Conservation (phyloP, 2,797 vertebrate genomes). For the Macroramphosus scolopax region DNA sequence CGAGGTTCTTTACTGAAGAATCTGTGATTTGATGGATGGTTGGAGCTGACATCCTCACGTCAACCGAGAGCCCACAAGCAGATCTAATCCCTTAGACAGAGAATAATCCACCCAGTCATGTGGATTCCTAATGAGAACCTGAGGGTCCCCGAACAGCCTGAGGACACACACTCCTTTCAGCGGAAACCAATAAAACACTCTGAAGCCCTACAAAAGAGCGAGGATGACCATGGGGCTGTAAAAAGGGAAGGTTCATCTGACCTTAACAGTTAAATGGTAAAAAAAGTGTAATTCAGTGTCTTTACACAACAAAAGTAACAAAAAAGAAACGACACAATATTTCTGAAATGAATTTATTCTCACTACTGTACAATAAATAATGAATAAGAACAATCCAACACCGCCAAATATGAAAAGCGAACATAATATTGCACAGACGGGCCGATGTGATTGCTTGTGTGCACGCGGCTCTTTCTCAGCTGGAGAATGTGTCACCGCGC, state of each 20-base stretch:
- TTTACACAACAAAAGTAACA: neutral
- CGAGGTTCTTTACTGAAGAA: too few relatives aligned
- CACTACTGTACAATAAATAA: constrained; percentile 24
- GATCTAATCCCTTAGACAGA: constrained; percentile 57
- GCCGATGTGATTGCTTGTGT: neutral
- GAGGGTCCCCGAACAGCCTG: constrained; percentile 45
- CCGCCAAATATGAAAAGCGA: neutral
- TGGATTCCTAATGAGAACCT: constrained; percentile 63
- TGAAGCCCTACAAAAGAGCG: neutral
- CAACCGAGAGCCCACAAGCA: constrained; percentile 48
- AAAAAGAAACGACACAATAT: constrained; percentile 1
- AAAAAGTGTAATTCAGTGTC: neutral
- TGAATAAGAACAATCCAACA: too few relatives aligned
- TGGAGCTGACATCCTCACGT: constrained; percentile 13
- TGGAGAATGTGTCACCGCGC: neutral
- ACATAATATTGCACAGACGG: neutral
- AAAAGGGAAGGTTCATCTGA: too few relatives aligned
- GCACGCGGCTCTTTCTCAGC: neutral
- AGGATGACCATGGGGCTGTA: constrained; percentile 6
- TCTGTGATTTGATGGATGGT: constrained; percentile 4
- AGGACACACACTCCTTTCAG: constrained; percentile 15
- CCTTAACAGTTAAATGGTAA: constrained; percentile 5
- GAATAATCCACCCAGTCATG: constrained; percentile 65
- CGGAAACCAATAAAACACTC: constrained; percentile 36
- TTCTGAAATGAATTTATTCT: constrained; percentile 17